Evolutionary conservation across 30 jellyfish, hydroid and myxozoan genomes (phyloP).

Genomic region (Nemopilema nomurai): DNA sequence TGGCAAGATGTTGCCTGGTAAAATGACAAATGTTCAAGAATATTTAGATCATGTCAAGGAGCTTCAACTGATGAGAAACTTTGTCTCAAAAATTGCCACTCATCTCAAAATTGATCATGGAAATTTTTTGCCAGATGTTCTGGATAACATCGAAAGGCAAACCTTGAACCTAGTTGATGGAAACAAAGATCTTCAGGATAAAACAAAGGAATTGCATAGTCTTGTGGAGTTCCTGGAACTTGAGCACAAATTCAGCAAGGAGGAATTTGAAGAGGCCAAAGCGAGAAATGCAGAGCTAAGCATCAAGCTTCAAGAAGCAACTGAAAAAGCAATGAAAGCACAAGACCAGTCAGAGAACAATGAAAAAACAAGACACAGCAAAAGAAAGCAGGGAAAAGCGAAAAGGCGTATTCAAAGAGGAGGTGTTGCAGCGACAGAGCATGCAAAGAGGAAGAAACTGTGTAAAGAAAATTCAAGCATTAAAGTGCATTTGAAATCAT

Average conservation of each 20-base stretch:
- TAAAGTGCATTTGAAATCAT: not conserved
- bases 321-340: not conserved
- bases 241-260: conserved; percentile 5
- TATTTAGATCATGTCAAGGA: not conserved
- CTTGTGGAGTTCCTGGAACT: conserved; percentile 14
- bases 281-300: not conserved
- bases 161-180: not conserved
- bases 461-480: no score
- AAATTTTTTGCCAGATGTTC: not conserved
- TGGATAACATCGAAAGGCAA: not conserved
- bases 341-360: not conserved
- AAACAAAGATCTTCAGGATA: not conserved
- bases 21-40: not conserved
- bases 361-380: not conserved
- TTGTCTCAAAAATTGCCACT: not conserved
- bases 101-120: not conserved
- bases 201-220: conserved; percentile 6
- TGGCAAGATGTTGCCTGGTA: not conserved
- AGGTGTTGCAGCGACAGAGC: not conserved
- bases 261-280: not conserved
- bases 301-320: not conserved
- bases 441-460: not conserved
- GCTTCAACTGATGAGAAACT: not conserved
- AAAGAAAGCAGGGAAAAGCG: not conserved
- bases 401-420: not conserved